Percentiles rank a stretch among this genome's conserved stretches.
Evolutionary conservation across 2,888 invertebrate species (phyloP).

Genomic region (Apoderus coryli): DNA sequence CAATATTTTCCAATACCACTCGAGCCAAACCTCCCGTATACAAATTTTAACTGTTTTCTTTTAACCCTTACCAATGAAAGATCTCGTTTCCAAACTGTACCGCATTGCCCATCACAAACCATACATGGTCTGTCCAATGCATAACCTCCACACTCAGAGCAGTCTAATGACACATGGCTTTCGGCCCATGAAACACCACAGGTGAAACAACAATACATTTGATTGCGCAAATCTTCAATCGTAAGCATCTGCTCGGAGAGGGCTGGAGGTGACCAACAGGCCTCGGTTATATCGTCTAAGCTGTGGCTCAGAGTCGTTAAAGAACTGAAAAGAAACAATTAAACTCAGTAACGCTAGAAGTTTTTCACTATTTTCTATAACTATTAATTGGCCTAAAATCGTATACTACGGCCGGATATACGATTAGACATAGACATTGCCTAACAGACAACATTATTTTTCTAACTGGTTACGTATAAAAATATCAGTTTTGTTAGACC

Average conservation of each 20-base stretch:
- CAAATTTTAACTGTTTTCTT: no score
- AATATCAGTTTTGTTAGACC: no score
- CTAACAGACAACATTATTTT: no score
- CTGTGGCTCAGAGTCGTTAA: constrained; percentile 30
- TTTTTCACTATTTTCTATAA: no score
- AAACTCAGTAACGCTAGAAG: no score
- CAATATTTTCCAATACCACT: no score
- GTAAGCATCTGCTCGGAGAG: constrained; percentile 40
- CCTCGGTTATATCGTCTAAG: constrained; percentile 29
- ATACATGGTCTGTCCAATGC: constrained; percentile 62
- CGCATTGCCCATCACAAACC: constrained; percentile 59
- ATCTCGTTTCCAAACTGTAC: constrained; percentile 58
- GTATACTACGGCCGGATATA: no score
- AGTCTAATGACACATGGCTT: constrained; percentile 61
- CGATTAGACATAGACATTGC: no score
- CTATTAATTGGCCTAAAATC: no score
- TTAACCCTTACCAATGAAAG: constrained; percentile 47
- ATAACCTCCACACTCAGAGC: constrained; percentile 68
- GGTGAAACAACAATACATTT: constrained; percentile 60
- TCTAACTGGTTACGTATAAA: no score
- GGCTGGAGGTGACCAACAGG: constrained; percentile 16
- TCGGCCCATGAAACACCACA: constrained; percentile 72
- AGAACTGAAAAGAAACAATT: no score
- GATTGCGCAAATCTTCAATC: constrained; percentile 54
- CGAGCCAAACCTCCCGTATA: no score